Evolutionary conservation across 1,140 invertebrate species (phyloP), one percentile per base, ranked within the genome.

Genomic region (Apocrypta bakeri): DNA sequence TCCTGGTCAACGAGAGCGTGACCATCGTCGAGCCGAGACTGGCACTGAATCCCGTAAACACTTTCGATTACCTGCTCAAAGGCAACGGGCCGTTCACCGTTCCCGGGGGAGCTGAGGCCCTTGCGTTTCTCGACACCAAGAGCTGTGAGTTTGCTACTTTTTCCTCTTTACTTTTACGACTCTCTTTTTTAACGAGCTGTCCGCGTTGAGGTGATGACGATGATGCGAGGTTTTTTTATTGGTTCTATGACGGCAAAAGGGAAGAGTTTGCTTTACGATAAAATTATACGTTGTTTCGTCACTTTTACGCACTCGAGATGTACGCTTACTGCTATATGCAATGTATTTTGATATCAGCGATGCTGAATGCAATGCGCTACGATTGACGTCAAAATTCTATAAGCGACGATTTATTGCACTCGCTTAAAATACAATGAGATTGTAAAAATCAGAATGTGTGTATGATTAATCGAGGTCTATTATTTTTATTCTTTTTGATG

Each of bases 91-190:
- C 95, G 0, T 91, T 95, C 8, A 96, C 96, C 0, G 89, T 95
- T 64, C 94, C 95, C 0, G 95, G 95, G 0, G 95, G 95, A 0
- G 95, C 95, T 0, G 95, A 96, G 86, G 96, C 94, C 0, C 91
- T 94, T 3, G 95, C 95, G 71, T 97, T 95, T 90, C 91, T 94
- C 0, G 94, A 97, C 92, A 88, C 93, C 48, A 86, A 92, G 75
- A 84, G 73, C 1, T 63, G 83, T 83, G 68, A 84, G 87, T 17
- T 84, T 27, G 12, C 33, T 71, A 12, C 40, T 42, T 17, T 48
- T 48, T n/a, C n/a, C n/a, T n/a, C n/a, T n/a, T n/a, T n/a, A 48
- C 21, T 21, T 48, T 48, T 17, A 17, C 0, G 42, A 48, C 12
- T 14, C 42, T 0, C 0, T 48, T 48, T 37, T 48, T 1, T 48